phyloP scores from a whole-genome alignment of 2,888 invertebrate species.

The Ectemnius continuus region DNA sequence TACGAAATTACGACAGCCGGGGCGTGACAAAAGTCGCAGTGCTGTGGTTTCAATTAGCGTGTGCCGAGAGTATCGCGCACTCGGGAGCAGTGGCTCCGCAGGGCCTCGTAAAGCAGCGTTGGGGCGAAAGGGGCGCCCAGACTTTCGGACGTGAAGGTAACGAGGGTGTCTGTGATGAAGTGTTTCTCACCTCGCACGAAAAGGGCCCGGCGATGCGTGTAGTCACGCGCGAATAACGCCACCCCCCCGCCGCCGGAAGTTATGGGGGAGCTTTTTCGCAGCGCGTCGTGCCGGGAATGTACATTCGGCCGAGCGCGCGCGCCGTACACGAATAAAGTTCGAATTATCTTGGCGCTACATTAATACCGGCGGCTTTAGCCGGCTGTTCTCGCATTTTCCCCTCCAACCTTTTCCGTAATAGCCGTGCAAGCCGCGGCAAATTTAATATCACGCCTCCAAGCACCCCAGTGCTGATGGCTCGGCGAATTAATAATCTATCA shows the following conservation, averaged over 20 bases:
- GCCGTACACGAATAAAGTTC: conserved; percentile 9
- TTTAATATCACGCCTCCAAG: conserved; percentile 16
- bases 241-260: conserved; percentile 22
- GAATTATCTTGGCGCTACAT: conserved; percentile 23
- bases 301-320: not conserved
- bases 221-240: conserved; percentile 16
- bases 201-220: conserved; percentile 23
- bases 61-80: conserved; percentile 22
- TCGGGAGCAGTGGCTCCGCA: conserved; percentile 7
- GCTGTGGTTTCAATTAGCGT: conserved; percentile 48
- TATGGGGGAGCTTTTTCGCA: conserved; percentile 45
- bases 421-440: not conserved
- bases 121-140: conserved; percentile 32
- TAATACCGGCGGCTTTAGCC: not conserved
- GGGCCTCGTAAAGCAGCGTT: conserved; percentile 46
- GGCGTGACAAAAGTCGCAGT: conserved; percentile 11
- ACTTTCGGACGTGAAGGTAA: conserved; percentile 45
- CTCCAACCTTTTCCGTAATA: not conserved
- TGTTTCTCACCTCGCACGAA: conserved; percentile 50
- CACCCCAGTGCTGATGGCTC: conserved; percentile 9
- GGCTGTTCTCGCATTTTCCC: not conserved
- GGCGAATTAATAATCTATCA: too few species aligned
- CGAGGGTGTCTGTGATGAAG: conserved; percentile 51
- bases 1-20: not conserved
- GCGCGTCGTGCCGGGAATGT: conserved; percentile 35